Conservation (phyloP, 1,140 invertebrate species). For the Sinella curviseta region DNA sequence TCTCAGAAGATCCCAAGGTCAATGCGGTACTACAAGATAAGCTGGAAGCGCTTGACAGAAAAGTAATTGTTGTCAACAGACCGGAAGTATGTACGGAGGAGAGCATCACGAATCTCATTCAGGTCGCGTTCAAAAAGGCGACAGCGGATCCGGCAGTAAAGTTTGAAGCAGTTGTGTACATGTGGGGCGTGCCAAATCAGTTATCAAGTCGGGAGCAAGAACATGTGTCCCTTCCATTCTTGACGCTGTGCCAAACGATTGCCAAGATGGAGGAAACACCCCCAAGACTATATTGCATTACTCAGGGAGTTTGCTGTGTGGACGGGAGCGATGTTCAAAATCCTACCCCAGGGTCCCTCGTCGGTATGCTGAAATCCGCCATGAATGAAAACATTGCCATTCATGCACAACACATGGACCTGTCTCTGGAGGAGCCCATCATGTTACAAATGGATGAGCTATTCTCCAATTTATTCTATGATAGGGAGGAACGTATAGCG, state of each 20-base stretch:
- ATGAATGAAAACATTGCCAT: neutral
- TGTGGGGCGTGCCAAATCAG: neutral
- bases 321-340: neutral
- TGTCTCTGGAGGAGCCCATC: neutral
- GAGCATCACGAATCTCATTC: neutral
- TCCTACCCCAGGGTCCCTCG: neutral
- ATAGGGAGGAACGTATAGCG: neutral
- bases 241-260: neutral
- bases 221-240: neutral
- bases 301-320: neutral
- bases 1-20: too few relatives aligned
- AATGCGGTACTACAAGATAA: too few relatives aligned
- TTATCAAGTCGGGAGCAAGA: neutral
- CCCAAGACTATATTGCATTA: neutral
- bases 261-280: neutral
- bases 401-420: neutral
- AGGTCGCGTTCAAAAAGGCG: neutral
- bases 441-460: neutral
- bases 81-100: neutral
- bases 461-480: neutral
- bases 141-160: neutral
- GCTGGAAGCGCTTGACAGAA: too few relatives aligned
- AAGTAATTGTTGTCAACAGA: too few relatives aligned
- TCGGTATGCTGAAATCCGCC: neutral
- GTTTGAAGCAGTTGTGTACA: neutral